Evolutionary conservation across 2,113 vertebrate species (phyloP), one percentile per base, ranked within the genome.

Genomic region (Antechinus flavipes): DNA sequence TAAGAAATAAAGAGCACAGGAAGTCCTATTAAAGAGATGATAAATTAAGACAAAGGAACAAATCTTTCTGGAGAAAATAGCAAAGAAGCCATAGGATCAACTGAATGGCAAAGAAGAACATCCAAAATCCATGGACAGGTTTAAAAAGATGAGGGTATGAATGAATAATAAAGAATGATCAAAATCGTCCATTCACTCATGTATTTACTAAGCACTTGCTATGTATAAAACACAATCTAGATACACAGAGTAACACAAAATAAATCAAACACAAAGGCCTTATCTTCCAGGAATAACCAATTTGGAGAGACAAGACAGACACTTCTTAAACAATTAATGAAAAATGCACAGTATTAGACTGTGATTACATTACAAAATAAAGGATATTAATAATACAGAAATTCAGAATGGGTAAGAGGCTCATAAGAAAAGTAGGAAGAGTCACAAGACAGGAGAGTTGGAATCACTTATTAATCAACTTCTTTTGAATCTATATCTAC

Each of bases 1-100:
- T 54, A 56, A 8, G 68, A 30, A 93, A 96, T 76, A 56, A 93
- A 92, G 89, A 24, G 94, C 46, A 42, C 91, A 93, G 49, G n/a
- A 9, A 35, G 25, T 61, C 26, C 16, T 56, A 90, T 47, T 27
- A 24, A 50, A 92, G n/a, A 54, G 93, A 27, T 9, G 95, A 30
- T 84, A 95, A 76, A 10, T 0, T 7, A n/a, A 23, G 35, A n/a
- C 42, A 91, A 61, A 19, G 9, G 58, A 19, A 5, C 91, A 90
- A 90, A 23, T 8, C 22, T 26, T 68, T 23, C 16, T n/a, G 52
- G 42, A 16, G 10, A 24, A 8, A 56, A 89, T 25, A 27, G 27
- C 47, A 49, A 6, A 35, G 47, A 54, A 95, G 54, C 53, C 46
- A 22, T 35, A 25, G 92, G 10, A 89, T n/a, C 84, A 56, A 91